A percentile compares a stretch with the other conserved stretches of the same genome.
These are phyloP conservation scores for Cylloceria caligata DNA, from an alignment of 2,888 invertebrate genomes.

Conservation along the genomic window DNA sequence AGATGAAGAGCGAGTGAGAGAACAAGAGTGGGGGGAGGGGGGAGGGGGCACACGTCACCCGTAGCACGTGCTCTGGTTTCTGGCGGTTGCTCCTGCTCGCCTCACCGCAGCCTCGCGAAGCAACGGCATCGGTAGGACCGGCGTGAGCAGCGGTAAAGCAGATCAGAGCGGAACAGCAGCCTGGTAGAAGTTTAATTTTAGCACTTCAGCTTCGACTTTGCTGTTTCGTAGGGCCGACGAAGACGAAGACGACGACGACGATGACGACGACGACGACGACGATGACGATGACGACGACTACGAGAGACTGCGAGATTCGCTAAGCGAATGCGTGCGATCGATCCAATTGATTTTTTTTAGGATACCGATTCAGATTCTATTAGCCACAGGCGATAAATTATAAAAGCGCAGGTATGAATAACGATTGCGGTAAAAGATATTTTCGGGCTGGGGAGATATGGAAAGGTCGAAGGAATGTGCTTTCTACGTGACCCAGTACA, in stretches of 20 bases:
- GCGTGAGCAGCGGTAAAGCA: constrained; percentile 42
- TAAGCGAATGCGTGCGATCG: constrained; percentile 7
- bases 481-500: constrained; percentile 14
- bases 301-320: not conserved
- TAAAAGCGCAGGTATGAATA: not conserved
- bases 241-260: constrained; percentile 33
- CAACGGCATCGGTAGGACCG: constrained; percentile 34
- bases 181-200: constrained; percentile 67
- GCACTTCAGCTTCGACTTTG: constrained; percentile 63
- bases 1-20: constrained; percentile 14
- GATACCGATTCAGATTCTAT: not conserved
- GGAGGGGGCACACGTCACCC: constrained; percentile 80
- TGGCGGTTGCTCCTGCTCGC: constrained; percentile 82
- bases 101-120: constrained; percentile 63
- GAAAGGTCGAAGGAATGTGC: constrained; percentile 14
- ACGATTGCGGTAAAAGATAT: not conserved
- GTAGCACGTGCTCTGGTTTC: constrained; percentile 83
- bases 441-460: not conserved
- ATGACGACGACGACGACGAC: constrained; percentile 36
- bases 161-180: constrained; percentile 56
- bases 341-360: not conserved
- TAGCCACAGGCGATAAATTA: constrained; percentile 3
- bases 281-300: constrained; percentile 22
- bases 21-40: constrained; percentile 72
- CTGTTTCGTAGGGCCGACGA: constrained; percentile 53